Base-by-base conservation (phyloP, 1,140 invertebrate genomes). In the Lerema accius region DNA sequence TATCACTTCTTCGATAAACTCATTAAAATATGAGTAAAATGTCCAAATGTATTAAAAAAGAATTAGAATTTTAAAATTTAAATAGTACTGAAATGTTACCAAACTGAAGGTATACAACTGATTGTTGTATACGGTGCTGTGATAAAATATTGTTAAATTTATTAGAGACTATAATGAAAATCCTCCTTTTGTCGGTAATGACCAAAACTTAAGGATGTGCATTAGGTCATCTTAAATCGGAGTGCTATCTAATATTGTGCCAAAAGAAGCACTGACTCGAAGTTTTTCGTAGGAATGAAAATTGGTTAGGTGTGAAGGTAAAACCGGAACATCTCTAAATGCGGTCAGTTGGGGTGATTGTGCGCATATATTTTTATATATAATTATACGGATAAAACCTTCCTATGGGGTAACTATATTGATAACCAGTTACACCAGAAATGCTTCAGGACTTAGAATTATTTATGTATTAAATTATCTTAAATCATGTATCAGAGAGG, bases 71-170 rank as follows among this genome's bases (percentile, higher is more conserved):
- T 62, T 62, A 70, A 70, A 69, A 63, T 67, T 72, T 69, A 75
- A 71, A 65, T 71, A 58, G 55, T 69, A 68, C 59, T 62, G 49
- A 76, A 73, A 73, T 73, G 71, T 80, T 77, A 78, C 65, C 63
- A 78, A 76, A 69, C 58, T 71, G 65, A 72, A 71, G 65, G 69
- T 74, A 69, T 75, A 79, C 72, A 78, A 74, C 72, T 63, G 65
- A 63, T 55, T 70, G 76, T 79, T 81, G 75, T 78, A 75, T 76
- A 76, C 75, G 76, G 78, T 80, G 73, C 80, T 84, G 80, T 84
- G 77, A 83, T 83, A 83, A 82, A 78, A 69, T 82, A 77, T 82
- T 84, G 67, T 80, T 82, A 69, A 76, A 83, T 73, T 74, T 75
- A 82, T 68, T 79, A n/a, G n/a, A 79, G 67, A 67, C 65, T 78